phyloP scores from a whole-genome alignment of 2,888 invertebrate species.

The Nemotelus nigrinus region DNA sequence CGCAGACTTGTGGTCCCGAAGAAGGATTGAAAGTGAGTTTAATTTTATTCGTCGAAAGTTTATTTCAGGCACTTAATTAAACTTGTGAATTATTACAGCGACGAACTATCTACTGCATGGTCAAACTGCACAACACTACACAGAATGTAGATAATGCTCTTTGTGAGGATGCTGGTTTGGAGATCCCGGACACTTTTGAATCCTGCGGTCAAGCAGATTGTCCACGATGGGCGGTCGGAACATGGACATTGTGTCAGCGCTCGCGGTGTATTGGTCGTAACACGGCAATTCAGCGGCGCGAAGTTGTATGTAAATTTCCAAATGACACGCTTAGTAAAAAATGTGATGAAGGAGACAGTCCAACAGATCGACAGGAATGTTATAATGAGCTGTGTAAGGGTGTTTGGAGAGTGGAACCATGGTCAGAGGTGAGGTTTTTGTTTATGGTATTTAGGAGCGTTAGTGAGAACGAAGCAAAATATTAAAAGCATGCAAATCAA shows the following conservation, averaged over 20 bases:
- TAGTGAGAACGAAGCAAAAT: background rate
- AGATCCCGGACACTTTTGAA: slow-evolving; percentile 71
- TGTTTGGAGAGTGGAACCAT: slow-evolving; percentile 89
- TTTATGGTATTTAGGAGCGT: too few species aligned
- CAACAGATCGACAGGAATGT: slow-evolving; percentile 82
- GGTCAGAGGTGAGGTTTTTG: slow-evolving; percentile 83
- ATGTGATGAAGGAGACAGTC: slow-evolving; percentile 79
- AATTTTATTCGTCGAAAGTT: slow-evolving; percentile 52
- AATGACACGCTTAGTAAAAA: slow-evolving; percentile 58
- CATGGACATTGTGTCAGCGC: slow-evolving; percentile 78
- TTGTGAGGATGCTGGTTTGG: slow-evolving; percentile 77
- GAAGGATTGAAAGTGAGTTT: slow-evolving; percentile 67
- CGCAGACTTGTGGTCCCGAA: slow-evolving; percentile 79
- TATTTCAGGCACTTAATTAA: slow-evolving; percentile 25
- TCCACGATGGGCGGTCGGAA: slow-evolving; percentile 76
- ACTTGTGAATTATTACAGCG: slow-evolving; percentile 67
- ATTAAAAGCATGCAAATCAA: too few species aligned
- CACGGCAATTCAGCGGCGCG: slow-evolving; percentile 79
- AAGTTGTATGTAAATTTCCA: slow-evolving; percentile 67
- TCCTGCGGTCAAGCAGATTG: slow-evolving; percentile 76
- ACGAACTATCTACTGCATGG: slow-evolving; percentile 78
- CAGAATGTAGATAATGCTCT: slow-evolving; percentile 72
- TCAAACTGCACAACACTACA: slow-evolving; percentile 67
- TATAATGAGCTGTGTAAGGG: slow-evolving; percentile 85
- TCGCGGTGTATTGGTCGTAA: slow-evolving; percentile 81